Percentiles rank a stretch among this genome's conserved stretches.
These are phyloP conservation scores for Pteropus rufus DNA, from an alignment of 2,797 vertebrate species.

Conservation along the genomic window DNA sequence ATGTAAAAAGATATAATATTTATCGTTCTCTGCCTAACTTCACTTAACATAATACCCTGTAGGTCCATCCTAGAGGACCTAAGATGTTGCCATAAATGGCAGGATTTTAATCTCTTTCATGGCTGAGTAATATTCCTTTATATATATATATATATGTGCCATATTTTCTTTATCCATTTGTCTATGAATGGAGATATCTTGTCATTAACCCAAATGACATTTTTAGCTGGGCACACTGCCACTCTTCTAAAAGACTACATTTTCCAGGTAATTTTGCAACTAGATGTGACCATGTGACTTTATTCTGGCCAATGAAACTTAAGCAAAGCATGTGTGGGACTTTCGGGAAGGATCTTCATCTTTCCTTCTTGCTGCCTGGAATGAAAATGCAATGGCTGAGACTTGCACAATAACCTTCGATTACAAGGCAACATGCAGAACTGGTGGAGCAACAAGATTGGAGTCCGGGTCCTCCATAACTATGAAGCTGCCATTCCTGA, in stretches of 20 bases:
- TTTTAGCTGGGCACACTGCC: not conserved
- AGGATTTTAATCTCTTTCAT: too few species aligned
- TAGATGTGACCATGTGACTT: not conserved
- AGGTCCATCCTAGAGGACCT: too few species aligned
- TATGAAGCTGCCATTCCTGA: not conserved
- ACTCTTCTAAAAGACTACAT: not conserved
- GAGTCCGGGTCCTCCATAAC: not conserved
- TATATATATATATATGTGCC: too few species aligned
- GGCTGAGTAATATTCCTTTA: too few species aligned
- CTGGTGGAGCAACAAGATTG: not conserved
- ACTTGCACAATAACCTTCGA: not conserved
- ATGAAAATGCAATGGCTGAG: not conserved
- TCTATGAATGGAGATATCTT: too few species aligned
- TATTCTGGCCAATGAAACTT: not conserved
- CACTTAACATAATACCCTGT: too few species aligned
- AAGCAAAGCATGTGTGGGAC: not conserved
- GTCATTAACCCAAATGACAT: not conserved
- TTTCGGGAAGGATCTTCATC: not conserved
- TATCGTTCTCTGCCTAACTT: too few species aligned
- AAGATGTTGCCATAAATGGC: too few species aligned
- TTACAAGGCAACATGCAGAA: not conserved
- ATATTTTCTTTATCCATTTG: not conserved
- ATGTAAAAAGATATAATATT: too few species aligned
- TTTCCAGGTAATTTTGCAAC: not conserved
- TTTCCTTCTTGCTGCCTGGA: not conserved